These are phyloP conservation scores for Dione juno DNA, from an alignment of 2,888 invertebrate species.

Conservation along the genomic window DNA sequence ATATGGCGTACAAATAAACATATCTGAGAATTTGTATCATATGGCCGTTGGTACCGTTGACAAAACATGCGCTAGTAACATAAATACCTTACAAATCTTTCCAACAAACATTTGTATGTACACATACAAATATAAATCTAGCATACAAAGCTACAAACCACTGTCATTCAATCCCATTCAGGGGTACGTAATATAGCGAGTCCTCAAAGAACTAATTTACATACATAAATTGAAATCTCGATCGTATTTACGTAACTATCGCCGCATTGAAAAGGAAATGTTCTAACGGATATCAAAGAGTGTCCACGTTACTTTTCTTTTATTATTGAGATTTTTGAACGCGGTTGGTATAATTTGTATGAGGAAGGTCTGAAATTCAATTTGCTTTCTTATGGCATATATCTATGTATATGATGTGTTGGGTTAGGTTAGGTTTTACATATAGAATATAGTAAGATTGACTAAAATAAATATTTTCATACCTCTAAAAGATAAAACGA, in stretches of 20 bases:
- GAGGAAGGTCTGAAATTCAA: background rate
- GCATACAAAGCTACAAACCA: constrained; percentile 14
- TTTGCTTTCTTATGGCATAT: background rate
- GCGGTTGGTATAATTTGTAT: background rate
- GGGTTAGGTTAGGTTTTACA: background rate
- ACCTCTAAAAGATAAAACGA: no score
- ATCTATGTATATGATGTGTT: background rate
- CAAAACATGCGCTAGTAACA: background rate
- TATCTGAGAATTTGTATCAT: background rate
- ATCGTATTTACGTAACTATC: constrained; percentile 42
- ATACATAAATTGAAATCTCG: constrained; percentile 49
- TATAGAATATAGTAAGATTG: background rate
- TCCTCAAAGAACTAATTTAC: constrained; percentile 51
- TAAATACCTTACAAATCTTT: background rate
- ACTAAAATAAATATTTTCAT: no score
- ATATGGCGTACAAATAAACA: background rate
- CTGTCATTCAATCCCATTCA: constrained; percentile 37
- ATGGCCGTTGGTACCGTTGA: background rate
- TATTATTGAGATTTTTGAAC: background rate
- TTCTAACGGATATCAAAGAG: constrained; percentile 31
- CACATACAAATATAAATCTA: background rate
- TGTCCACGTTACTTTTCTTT: constrained; percentile 17
- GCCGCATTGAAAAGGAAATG: constrained; percentile 33
- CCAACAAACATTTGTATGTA: background rate
- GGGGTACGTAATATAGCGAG: constrained; percentile 43